Evolutionary conservation across 2,888 invertebrate species (phyloP).

Genomic region (Volucella zonaria): DNA sequence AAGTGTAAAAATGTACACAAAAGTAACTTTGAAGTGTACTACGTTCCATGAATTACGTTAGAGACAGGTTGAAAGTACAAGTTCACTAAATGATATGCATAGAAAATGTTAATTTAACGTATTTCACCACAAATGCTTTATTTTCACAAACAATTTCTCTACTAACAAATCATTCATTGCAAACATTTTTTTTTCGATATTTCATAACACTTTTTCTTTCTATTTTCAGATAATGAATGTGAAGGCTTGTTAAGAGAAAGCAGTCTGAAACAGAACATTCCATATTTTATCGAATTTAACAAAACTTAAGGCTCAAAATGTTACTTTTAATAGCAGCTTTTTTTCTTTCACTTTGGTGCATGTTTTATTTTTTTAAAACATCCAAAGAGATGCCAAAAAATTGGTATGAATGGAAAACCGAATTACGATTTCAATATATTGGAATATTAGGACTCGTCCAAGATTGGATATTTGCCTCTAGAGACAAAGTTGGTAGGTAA

Average conservation of each 20-base stretch:
- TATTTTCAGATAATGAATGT: slow-evolving; percentile 30
- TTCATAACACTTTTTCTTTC: not conserved
- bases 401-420: slow-evolving; percentile 81
- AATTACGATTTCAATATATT: slow-evolving; percentile 80
- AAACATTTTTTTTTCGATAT: not conserved
- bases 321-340: slow-evolving; percentile 63
- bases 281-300: not conserved
- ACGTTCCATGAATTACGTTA: no score
- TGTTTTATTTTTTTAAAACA: slow-evolving; percentile 81
- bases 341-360: slow-evolving; percentile 76
- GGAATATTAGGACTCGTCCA: slow-evolving; percentile 80
- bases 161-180: no score
- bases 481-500: slow-evolving; percentile 81
- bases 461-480: slow-evolving; percentile 78
- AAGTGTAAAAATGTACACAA: no score
- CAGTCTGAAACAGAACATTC: slow-evolving; percentile 13
- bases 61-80: no score
- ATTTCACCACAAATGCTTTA: no score
- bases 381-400: slow-evolving; percentile 81
- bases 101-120: no score
- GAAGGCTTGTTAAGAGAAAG: not conserved
- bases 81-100: no score
- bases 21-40: no score
- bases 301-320: slow-evolving; percentile 21
- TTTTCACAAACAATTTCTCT: no score